Evolutionary conservation across 2,888 invertebrate species (phyloP).

Genomic region (Dioctria linearis): DNA sequence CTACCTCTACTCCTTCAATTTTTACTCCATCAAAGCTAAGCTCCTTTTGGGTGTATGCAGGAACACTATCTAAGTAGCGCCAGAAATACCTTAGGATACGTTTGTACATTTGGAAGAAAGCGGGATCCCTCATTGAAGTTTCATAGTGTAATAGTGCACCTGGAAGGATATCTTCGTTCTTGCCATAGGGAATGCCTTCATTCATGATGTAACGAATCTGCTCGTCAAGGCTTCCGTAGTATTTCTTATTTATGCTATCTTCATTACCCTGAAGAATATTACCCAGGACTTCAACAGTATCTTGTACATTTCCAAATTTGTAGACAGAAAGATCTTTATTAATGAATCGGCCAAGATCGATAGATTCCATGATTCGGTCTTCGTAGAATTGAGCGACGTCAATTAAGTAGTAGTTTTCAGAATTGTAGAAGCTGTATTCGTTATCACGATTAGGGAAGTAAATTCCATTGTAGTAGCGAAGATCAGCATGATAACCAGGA

Average conservation of each 20-base stretch:
- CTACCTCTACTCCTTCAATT: conserved; percentile 76
- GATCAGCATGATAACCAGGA: conserved; percentile 77
- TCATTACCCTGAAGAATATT: conserved; percentile 74
- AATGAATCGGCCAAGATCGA: conserved; percentile 74
- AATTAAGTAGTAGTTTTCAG: conserved; percentile 64
- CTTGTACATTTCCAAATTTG: conserved; percentile 61
- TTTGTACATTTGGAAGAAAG: conserved; percentile 80
- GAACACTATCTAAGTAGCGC: conserved; percentile 74
- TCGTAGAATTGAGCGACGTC: conserved; percentile 73
- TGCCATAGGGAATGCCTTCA: conserved; percentile 66
- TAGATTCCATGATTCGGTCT: conserved; percentile 75
- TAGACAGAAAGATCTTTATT: conserved; percentile 67
- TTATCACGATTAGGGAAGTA: conserved; percentile 78
- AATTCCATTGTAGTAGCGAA: conserved; percentile 77
- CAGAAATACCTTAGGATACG: conserved; percentile 74
- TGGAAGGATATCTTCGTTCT: conserved; percentile 65
- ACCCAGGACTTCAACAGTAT: conserved; percentile 72
- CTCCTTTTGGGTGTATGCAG: conserved; percentile 76
- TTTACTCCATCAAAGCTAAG: conserved; percentile 77
- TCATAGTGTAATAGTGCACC: conserved; percentile 76
- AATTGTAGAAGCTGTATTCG: conserved; percentile 72
- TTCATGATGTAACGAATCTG: conserved; percentile 74
- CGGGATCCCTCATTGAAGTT: conserved; percentile 81
- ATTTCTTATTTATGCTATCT: conserved; percentile 72
- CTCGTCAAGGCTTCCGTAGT: conserved; percentile 73